Conservation (phyloP, 2,888 invertebrate genomes). For the Himalopsyche tibetana region DNA sequence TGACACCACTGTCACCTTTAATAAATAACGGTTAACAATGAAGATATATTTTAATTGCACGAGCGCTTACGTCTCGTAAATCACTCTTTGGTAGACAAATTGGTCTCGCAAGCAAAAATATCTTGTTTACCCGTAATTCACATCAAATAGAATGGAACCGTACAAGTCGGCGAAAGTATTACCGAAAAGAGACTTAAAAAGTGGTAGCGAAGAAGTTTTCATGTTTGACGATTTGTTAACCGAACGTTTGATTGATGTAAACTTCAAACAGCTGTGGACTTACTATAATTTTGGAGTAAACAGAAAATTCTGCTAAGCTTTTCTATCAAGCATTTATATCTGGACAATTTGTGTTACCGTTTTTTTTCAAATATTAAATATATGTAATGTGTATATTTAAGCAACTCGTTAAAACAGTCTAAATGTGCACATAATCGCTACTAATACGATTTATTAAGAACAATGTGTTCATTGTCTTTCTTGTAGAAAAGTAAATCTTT, state of each 20-base stretch:
- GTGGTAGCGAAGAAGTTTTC: not conserved
- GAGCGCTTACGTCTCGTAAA: not conserved
- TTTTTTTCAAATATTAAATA: not conserved
- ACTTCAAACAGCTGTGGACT: not conserved
- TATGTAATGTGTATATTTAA: no score
- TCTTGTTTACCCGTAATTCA: constrained; percentile 31
- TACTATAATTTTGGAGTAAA: not conserved
- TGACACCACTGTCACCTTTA: not conserved
- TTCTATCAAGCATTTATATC: not conserved
- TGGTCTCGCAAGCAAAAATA: constrained; percentile 13
- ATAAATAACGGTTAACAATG: constrained; percentile 16
- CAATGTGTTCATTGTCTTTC: no score
- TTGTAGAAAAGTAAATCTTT: no score
- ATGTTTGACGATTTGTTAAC: not conserved
- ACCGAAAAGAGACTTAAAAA: not conserved
- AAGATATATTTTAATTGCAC: not conserved
- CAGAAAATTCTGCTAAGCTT: not conserved
- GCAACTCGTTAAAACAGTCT: no score
- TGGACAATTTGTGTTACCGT: not conserved
- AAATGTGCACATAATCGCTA: no score
- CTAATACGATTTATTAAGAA: no score
- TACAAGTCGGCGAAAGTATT: not conserved
- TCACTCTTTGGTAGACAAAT: constrained; percentile 23
- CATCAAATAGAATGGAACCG: constrained; percentile 30
- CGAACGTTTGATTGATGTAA: not conserved